phyloP scores from a whole-genome alignment of 2,888 invertebrate species.

The Selenia dentaria region DNA sequence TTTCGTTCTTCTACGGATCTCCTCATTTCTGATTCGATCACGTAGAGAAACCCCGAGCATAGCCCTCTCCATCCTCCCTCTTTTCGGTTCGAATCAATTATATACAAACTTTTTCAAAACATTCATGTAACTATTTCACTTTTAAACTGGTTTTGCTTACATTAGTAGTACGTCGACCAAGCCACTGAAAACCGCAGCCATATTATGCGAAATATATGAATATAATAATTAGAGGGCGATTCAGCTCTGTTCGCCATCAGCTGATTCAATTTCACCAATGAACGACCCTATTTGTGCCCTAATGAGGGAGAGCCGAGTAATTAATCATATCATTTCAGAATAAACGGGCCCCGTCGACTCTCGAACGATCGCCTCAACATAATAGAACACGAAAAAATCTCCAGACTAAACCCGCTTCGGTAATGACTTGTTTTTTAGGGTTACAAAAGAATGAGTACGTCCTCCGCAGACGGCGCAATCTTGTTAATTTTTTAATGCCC shows the following conservation, averaged over 20 bases:
- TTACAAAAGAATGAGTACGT: constrained; percentile 81
- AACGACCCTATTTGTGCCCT: constrained; percentile 77
- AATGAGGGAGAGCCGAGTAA: constrained; percentile 80
- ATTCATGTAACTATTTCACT: too few relatives aligned
- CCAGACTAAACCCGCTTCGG: constrained; percentile 74
- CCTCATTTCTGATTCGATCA: too few relatives aligned
- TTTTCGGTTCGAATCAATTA: too few relatives aligned
- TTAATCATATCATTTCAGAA: constrained; percentile 83
- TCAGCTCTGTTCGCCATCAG: constrained; percentile 58
- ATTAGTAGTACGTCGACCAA: too few relatives aligned
- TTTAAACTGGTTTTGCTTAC: too few relatives aligned
- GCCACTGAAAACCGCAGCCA: constrained; percentile 33
- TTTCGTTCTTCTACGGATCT: too few relatives aligned
- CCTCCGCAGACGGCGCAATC: constrained; percentile 74
- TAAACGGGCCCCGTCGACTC: constrained; percentile 68
- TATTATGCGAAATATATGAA: constrained; percentile 56
- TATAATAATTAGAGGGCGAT: constrained; percentile 76
- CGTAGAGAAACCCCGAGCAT: too few relatives aligned
- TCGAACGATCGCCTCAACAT: constrained; percentile 73
- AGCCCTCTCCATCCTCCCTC: too few relatives aligned
- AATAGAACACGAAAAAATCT: constrained; percentile 76
- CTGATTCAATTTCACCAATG: constrained; percentile 81
- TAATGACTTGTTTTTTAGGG: constrained; percentile 85
- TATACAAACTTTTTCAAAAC: too few relatives aligned
- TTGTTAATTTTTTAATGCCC: constrained; percentile 76